Conservation (phyloP, 1,140 invertebrate genomes). For the Gryllus bimaculatus region DNA sequence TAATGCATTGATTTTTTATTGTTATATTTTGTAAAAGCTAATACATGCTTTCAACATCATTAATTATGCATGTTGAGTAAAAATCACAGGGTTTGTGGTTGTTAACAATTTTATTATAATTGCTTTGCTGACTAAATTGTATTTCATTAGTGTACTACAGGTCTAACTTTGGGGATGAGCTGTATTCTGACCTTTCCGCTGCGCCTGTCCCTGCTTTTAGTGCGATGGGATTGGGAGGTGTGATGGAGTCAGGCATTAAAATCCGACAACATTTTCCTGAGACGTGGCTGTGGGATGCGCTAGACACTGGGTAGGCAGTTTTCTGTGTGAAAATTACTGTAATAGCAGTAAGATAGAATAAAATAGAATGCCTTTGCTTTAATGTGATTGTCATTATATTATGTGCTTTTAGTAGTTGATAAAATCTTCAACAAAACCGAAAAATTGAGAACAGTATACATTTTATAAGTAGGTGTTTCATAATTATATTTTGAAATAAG, state of each 20-base stretch:
- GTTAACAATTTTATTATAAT: background rate
- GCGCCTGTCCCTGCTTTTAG: background rate
- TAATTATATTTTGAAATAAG: too few relatives aligned
- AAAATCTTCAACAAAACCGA: too few relatives aligned
- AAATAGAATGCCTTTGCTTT: background rate
- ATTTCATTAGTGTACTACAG: slow-evolving; percentile 41
- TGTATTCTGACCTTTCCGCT: background rate
- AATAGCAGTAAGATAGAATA: background rate
- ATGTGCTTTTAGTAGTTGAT: background rate
- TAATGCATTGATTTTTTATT: background rate
- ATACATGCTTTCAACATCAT: background rate
- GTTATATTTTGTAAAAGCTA: background rate
- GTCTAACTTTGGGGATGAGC: slow-evolving; percentile 32
- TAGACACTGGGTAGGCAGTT: slow-evolving; percentile 43
- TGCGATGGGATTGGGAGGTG: background rate
- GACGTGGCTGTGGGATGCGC: slow-evolving; percentile 52
- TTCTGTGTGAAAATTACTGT: background rate
- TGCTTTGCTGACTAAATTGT: background rate
- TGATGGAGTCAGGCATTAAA: slow-evolving; percentile 20
- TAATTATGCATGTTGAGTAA: background rate
- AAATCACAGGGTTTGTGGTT: slow-evolving; percentile 1
- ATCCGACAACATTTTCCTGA: slow-evolving; percentile 51
- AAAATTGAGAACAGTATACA: too few relatives aligned
- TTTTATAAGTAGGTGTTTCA: too few relatives aligned
- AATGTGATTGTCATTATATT: background rate